A percentile compares a stretch with the other conserved stretches of the same genome.
phyloP scores from a whole-genome alignment of 1,140 invertebrate species.

The Callitettix versicolor region DNA sequence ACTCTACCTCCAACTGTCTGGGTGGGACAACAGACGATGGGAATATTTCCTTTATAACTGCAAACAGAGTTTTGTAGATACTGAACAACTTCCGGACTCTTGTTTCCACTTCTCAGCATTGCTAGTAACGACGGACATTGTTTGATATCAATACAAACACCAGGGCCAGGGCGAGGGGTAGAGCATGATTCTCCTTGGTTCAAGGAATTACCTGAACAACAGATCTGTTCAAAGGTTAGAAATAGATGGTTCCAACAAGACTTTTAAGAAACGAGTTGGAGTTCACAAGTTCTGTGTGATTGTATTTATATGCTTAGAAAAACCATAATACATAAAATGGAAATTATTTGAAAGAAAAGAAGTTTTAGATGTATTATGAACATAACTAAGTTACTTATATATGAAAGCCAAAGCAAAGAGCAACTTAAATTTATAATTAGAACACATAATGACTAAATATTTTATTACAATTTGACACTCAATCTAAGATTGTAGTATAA shows the following conservation, averaged over 20 bases:
- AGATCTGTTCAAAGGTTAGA: neutral
- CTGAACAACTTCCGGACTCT: constrained; percentile 23
- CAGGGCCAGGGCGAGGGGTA: constrained; percentile 31
- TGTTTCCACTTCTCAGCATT: constrained; percentile 18
- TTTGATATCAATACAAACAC: constrained; percentile 33
- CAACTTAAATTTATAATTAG: too few species aligned
- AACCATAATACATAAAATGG: too few species aligned
- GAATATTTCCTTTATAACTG: constrained; percentile 37
- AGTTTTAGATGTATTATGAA: too few species aligned
- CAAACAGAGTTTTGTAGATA: constrained; percentile 36
- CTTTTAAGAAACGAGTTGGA: too few species aligned
- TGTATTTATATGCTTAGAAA: too few species aligned
- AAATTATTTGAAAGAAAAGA: too few species aligned
- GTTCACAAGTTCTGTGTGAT: too few species aligned
- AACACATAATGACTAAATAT: too few species aligned
- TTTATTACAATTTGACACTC: too few species aligned
- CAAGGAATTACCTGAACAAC: constrained; percentile 5
- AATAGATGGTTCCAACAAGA: neutral
- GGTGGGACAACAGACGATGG: constrained; percentile 41
- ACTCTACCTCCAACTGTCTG: neutral
- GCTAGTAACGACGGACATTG: constrained; percentile 28
- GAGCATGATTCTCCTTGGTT: constrained; percentile 24
- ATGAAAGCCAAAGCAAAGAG: too few species aligned
- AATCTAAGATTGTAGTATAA: too few species aligned
- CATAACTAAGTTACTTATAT: too few species aligned